Evolutionary conservation across 2,113 vertebrate genomes (phyloP).

Genomic region (Erpornis zantholeuca): DNA sequence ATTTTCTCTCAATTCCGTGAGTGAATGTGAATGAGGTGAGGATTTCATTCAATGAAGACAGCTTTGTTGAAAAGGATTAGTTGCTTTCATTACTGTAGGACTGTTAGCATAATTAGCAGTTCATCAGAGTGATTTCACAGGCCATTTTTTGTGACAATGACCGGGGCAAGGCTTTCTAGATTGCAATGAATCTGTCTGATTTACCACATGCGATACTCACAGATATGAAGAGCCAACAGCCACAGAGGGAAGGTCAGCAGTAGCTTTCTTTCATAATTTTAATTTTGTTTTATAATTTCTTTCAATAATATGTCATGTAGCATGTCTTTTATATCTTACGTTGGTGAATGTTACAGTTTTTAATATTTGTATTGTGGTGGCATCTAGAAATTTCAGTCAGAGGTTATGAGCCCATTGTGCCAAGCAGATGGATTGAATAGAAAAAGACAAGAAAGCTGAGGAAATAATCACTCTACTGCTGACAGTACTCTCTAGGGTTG

Average conservation of each 20-base stretch:
- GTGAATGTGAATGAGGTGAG: neutral
- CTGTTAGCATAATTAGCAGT: slow-evolving; percentile 39
- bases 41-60: neutral
- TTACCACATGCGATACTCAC: slow-evolving; percentile 20
- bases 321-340: neutral
- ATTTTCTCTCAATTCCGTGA: neutral
- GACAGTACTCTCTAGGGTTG: slow-evolving; percentile 40
- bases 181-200: slow-evolving; percentile 31
- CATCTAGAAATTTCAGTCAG: neutral
- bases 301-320: neutral
- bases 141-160: neutral
- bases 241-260: slow-evolving; percentile 41
- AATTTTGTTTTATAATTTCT: neutral
- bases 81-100: slow-evolving; percentile 29
- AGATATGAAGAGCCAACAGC: slow-evolving; percentile 4
- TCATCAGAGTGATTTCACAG: neutral
- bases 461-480: slow-evolving; percentile 50
- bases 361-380: neutral
- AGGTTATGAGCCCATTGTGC: slow-evolving; percentile 3
- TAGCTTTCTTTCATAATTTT: neutral
- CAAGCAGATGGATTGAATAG: slow-evolving; percentile 1
- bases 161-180: neutral
- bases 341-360: neutral
- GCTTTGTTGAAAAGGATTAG: slow-evolving; percentile 17
- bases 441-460: slow-evolving; percentile 42